phyloP scores from a whole-genome alignment of 2,888 invertebrate species.

The Eumacrocentrus americanus region DNA sequence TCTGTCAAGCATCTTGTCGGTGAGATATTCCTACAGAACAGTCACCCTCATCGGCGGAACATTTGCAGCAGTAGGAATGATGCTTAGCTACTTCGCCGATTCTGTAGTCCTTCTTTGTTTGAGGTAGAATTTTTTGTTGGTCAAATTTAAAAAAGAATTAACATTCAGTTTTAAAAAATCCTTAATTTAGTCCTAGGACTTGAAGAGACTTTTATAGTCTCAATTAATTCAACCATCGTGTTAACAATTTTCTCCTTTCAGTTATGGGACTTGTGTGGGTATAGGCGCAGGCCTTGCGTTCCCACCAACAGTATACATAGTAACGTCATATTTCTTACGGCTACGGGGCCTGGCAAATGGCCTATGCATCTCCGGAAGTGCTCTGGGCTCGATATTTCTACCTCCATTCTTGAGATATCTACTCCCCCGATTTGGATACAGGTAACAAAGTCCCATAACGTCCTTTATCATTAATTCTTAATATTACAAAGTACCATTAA shows the following conservation, averaged over 20 bases:
- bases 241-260: conserved; percentile 52
- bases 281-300: conserved; percentile 85
- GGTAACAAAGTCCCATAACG: too few relatives aligned
- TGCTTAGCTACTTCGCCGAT: conserved; percentile 79
- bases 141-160: conserved; percentile 52
- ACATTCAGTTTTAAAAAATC: too few relatives aligned
- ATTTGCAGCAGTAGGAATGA: conserved; percentile 83
- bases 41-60: conserved; percentile 84
- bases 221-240: background rate
- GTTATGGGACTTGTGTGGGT: conserved; percentile 83
- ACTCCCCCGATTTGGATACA: conserved; percentile 76
- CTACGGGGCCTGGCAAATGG: conserved; percentile 84
- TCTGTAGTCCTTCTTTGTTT: conserved; percentile 81
- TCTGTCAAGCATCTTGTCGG: conserved; percentile 81
- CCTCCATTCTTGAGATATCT: conserved; percentile 78
- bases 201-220: too few relatives aligned
- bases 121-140: conserved; percentile 70
- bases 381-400: conserved; percentile 83
- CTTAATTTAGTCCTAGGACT: too few relatives aligned
- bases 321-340: conserved; percentile 83
- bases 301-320: conserved; percentile 89
- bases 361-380: conserved; percentile 86
- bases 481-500: too few relatives aligned
- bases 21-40: conserved; percentile 82
- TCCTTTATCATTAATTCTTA: too few relatives aligned